Base-by-base conservation (phyloP, 1,140 invertebrate species). In the Agraylea sexmaculata region DNA sequence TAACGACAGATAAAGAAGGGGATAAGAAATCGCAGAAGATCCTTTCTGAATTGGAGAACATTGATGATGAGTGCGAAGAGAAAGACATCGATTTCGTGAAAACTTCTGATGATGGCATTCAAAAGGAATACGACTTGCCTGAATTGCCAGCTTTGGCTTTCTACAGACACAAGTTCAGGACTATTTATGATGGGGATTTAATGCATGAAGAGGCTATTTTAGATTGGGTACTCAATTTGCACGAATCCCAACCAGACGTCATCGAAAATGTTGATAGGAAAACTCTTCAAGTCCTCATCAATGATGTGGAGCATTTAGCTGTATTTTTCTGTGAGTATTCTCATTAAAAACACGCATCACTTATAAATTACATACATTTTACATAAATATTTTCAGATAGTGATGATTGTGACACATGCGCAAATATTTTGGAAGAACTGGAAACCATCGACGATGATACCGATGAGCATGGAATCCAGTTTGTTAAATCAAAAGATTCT, bases 381-480 rank as follows among this genome's bases (percentile, higher is more conserved):
- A 27, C 23, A n/a, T 7, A 7, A 8, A 50, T 42, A 42, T 52
- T 50, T 55, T 42, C 52, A 87, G 84, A 88, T 62, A 83, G 85
- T 55, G 83, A 90, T 52, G 79, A 83, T 51, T 87, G 83, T 54
- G 74, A 83, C 42, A 74, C 78, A 7, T 93, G 88, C 56, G 71
- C 78, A 34, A 78, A 80, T 47, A 81, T 93, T 45, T 62, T 94
- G 13, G 78, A 88, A 51, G 87, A 92, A 53, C 62, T 94, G 43
- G 90, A 94, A 66, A 91, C 85, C 23, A 93, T 94, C 53, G 89
- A 93, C 54, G 89, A 93, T 60, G 87, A 92, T 49, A 87, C 87
- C 6, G 87, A 93, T 55, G 80, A 88, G 52, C 80, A 88, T 51
- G 87, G 87, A 42, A 88, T 91, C 51, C 86, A 93, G 61, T 91